A percentile compares a stretch with the other conserved stretches of the same genome.
These are phyloP conservation scores for Hydrotaea diabolus DNA, from an alignment of 2,888 invertebrate genomes.

Conservation along the genomic window DNA sequence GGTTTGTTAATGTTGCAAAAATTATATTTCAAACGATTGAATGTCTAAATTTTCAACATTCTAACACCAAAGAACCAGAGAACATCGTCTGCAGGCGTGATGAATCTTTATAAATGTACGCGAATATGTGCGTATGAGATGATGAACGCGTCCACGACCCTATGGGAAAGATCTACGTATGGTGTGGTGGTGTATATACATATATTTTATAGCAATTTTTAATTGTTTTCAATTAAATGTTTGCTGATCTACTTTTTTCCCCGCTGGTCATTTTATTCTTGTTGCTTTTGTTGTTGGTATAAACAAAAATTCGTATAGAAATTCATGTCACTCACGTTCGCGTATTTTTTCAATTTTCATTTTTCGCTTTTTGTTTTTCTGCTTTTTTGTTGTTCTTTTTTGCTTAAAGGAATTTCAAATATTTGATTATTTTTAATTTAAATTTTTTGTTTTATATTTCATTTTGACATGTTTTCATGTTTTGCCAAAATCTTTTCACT, in stretches of 20 bases:
- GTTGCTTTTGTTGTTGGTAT: background rate
- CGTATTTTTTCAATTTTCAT: background rate
- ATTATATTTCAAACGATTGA: no score
- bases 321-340: slow-evolving; percentile 33
- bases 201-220: no score
- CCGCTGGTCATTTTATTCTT: no score
- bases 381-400: background rate
- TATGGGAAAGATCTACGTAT: no score
- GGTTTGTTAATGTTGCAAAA: no score
- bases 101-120: no score
- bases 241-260: slow-evolving; percentile 16
- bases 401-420: slow-evolving; percentile 37
- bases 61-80: no score
- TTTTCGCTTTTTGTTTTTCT: background rate
- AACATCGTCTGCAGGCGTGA: no score
- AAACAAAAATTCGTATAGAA: background rate
- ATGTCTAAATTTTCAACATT: no score
- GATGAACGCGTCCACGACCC: no score
- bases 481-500: slow-evolving; percentile 34
- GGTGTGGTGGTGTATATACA: no score
- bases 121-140: no score
- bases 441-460: background rate
- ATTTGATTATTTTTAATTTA: slow-evolving; percentile 35
- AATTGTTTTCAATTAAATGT: slow-evolving; percentile 31
- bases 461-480: slow-evolving; percentile 38